Base-by-base conservation (phyloP, 1,140 invertebrate genomes). In the Cotesia chilonis region DNA sequence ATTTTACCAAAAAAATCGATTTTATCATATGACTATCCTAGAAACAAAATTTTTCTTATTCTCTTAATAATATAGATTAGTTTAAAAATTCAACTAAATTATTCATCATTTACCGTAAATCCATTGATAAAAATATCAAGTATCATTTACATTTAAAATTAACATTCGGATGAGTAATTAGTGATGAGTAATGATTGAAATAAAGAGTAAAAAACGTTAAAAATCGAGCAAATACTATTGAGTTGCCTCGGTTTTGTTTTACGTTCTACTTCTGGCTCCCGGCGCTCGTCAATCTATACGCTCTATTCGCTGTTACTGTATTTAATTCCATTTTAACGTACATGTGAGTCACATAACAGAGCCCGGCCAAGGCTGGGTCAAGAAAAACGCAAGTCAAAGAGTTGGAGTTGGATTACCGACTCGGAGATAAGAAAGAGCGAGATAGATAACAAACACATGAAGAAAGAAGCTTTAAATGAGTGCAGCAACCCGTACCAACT, bases 181-280 rank as follows among this genome's bases (percentile, higher is more conserved):
- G 37, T n/a, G 14, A 17, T 57, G 38, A 35, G 17, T 55, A 14
- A 51, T 38, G 35, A 61, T 35, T 35, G 35, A 61, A 61, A 28
- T 28, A 35, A 61, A 61, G 12, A 59, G 7, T 6, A 59, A 59
- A n/a, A 3, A 17, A 17, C 12, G 6, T 12, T 4, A 38, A 20
- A 68, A 57, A 57, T 68, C 38, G 4, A 20, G 4, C 51, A 3
- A 35, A n/a, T 17, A 57, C n/a, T 41, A 47, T 63, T 7, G 41
- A 52, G 59, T 70, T 68, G 63, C 72, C 72, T 73, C 72, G 72
- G 52, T 74, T 68, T 73, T 68, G 52, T 74, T 74, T 70, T 38
- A 65, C 52, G 72, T 66, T 70, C 72, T 52, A 73, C 54, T 73
- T 73, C 51, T 71, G 60, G 41, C 47, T 73, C 35, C 12, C 60